Base-by-base conservation (phyloP, 2,113 vertebrate genomes). In the Chinchilla lanigera region DNA sequence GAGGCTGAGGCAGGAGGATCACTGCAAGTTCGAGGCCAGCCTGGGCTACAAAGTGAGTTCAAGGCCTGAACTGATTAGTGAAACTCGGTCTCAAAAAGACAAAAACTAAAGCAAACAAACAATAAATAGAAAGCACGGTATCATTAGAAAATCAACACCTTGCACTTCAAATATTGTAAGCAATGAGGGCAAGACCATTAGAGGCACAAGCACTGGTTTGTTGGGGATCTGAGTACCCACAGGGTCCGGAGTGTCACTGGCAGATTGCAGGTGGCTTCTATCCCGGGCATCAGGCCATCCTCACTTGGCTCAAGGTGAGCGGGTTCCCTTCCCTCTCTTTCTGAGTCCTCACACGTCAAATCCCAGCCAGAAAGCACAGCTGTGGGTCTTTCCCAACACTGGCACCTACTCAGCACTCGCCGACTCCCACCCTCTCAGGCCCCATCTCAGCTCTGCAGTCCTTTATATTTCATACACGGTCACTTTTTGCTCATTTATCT, bases 261-360 rank as follows among this genome's bases (percentile, higher is more conserved):
- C 20, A 2, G 89, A 56, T 38, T 19, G 4, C 19, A 65, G 69
- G 54, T n/a, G 12, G 30, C 5, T 7, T 17, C 47, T 44, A 3
- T 14, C 33, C 26, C 0, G 24, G 2, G n/a, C 26, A 12, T 10
- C 69, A 22, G 86, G 56, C 14, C 0, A 0, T n/a, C 38, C 58
- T 67, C 41, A 41, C n/a, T 4, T 0, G 0, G 56, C 44, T 12
- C 58, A 19, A n/a, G 12, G 41, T 17, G 60, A 22, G 54, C 4
- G 38, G 28, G 14, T 54, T n/a, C 44, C 56, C 41, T n/a, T 28
- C 30, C 56, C 69, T 17, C 13, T 88, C 86, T 63, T 24, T n/a
- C 86, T 3, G 44, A 56, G 89, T 38, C 44, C 35, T 30, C 52
- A 30, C 38, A 1, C 20, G 22, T 8, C 20, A 56, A 44, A 69